Evolutionary conservation across 2,797 vertebrate genomes (phyloP).

Genomic region (Enteromius paludinosus): DNA sequence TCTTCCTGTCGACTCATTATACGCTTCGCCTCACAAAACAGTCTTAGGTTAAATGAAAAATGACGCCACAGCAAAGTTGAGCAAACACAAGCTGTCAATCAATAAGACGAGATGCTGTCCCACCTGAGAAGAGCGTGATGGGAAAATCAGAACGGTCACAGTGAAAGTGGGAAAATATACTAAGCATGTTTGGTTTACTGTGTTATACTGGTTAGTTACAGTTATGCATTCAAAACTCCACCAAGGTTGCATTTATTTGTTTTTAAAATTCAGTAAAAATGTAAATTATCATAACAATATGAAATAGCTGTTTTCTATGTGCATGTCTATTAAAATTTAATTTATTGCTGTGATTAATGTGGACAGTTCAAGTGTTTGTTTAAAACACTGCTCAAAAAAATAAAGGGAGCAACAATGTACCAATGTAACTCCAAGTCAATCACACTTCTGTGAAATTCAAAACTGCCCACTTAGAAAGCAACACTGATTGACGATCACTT

Average conservation of each 20-base stretch:
- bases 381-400: too few relatives aligned
- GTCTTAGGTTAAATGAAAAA: not conserved
- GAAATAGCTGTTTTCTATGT: not conserved
- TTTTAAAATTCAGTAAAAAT: not conserved
- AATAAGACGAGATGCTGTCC: not conserved
- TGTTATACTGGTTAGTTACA: not conserved
- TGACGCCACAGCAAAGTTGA: not conserved
- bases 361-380: too few relatives aligned
- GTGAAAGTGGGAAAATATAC: not conserved
- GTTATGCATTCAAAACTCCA: too few relatives aligned
- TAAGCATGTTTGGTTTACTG: not conserved
- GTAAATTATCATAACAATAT: not conserved
- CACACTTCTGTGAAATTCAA: too few relatives aligned
- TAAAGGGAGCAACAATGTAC: too few relatives aligned
- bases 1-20: slow-evolving; percentile 11
- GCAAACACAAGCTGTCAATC: slow-evolving; percentile 3
- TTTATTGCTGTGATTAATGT: not conserved
- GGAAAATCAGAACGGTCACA: not conserved
- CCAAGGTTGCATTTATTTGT: not conserved
- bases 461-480: too few relatives aligned
- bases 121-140: not conserved
- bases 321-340: not conserved
- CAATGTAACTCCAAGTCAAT: too few relatives aligned
- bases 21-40: not conserved
- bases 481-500: too few relatives aligned